phyloP scores from a whole-genome alignment of 2,113 vertebrate genomes.

The Dicentrarchus labrax region DNA sequence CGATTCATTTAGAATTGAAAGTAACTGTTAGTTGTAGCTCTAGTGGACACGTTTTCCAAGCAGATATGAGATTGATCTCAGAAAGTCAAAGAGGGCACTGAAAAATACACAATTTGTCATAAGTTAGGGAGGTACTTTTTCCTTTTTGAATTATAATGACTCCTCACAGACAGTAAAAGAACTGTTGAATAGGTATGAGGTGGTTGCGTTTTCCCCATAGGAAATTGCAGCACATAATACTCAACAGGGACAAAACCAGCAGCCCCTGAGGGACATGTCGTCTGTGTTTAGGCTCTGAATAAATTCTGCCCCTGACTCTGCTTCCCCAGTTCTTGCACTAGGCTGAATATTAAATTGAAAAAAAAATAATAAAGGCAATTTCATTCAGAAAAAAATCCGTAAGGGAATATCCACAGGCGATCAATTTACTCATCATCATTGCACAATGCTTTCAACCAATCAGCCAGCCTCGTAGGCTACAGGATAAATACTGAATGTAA shows the following conservation, averaged over 20 bases:
- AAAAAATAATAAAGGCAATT: conserved; percentile 1
- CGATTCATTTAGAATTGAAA: not conserved
- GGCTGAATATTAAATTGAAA: conserved; percentile 6
- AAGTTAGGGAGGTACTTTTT: not conserved
- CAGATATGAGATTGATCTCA: not conserved
- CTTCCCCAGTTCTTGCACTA: not conserved
- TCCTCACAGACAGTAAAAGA: not conserved
- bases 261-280: not conserved
- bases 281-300: conserved; percentile 18
- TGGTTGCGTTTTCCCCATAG: not conserved
- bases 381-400: not conserved
- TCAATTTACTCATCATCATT: conserved; percentile 1
- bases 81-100: not conserved
- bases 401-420: not conserved
- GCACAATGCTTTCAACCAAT: not conserved
- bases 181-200: not conserved
- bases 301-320: conserved; percentile 7
- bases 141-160: not conserved
- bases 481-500: conserved; percentile 1
- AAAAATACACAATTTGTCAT: not conserved
- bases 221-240: not conserved
- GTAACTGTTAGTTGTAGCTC: not conserved
- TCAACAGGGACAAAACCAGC: conserved; percentile 25
- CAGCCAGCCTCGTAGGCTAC: not conserved
- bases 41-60: no score